Evolutionary conservation across 1,140 invertebrate genomes (phyloP).

Genomic region (Drosophila nigrodunni): DNA sequence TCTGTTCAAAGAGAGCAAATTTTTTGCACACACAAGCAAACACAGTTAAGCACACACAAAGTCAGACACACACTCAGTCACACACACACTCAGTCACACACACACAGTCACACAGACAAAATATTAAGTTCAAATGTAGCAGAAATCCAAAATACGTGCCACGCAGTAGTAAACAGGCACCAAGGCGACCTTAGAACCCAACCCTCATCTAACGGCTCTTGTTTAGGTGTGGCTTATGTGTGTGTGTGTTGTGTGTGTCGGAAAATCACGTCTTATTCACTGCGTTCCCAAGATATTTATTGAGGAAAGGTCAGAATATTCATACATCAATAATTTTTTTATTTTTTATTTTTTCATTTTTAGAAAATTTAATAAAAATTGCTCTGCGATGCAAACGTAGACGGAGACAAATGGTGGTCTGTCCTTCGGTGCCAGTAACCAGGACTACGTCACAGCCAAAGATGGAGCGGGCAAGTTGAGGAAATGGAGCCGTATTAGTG

Average conservation of each 20-base stretch:
- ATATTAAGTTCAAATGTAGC: conserved; percentile 83
- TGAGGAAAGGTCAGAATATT: conserved; percentile 78
- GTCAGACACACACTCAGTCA: conserved; percentile 20
- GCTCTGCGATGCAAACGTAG: conserved; percentile 43
- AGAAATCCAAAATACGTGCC: conserved; percentile 82
- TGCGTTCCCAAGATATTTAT: conserved; percentile 72
- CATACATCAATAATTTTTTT: conserved; percentile 74
- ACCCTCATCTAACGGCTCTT: conserved; percentile 11
- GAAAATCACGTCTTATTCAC: conserved; percentile 78
- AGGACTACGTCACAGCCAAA: conserved; percentile 33
- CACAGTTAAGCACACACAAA: conserved; percentile 17
- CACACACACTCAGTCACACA: conserved; percentile 20
- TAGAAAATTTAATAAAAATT: conserved; percentile 53
- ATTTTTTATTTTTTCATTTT: conserved; percentile 27
- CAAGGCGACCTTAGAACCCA: conserved; percentile 53
- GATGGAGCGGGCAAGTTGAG: conserved; percentile 9
- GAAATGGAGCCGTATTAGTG: conserved; percentile 13
- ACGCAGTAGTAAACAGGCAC: conserved; percentile 76
- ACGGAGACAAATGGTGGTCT: conserved; percentile 50
- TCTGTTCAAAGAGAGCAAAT: conserved; percentile 55
- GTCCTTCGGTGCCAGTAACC: conserved; percentile 18
- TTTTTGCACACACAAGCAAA: conserved; percentile 37
- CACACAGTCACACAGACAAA: conserved; percentile 39
- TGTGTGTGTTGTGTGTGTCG: conserved; percentile 50
- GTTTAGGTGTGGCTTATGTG: conserved; percentile 46